Evolutionary conservation across 2,797 vertebrate species (phyloP), one percentile per base, ranked within the genome.

Genomic region (Macrochelys suwanniensis): DNA sequence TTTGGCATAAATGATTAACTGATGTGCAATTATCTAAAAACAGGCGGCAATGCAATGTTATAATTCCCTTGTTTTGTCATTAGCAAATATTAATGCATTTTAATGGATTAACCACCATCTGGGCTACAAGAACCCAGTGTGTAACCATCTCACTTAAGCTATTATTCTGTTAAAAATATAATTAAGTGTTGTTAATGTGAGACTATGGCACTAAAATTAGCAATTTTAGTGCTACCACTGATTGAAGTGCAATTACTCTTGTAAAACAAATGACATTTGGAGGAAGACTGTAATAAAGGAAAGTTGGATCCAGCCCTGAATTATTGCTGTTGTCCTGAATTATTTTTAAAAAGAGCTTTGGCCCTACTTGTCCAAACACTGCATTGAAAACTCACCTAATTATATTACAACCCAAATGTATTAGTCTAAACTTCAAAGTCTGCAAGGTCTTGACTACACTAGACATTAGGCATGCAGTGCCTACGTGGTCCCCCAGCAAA

Each of bases 31-130:
- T 92, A 89, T 17, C 91, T 68, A 3, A 54, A 80, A 77, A 1
- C 42, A 42, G 54, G 6, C 91, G 15, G 54, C 77, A 15, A 31
- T 26, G 86, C 82, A 50, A 77, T 19, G 53, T 25, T 33, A 11
- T 8, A 54, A 77, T 85, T 85, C 91, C 77, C 87, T 80, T 37
- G 76, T 47, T 92, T 89, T 77, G 78, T 65, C 78, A 23, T 89
- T 82, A 81, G 42, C 65, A 77, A 82, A 77, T 82, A 92, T 85
- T 89, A 82, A 92, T 82, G 78, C 33, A 23, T 54, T 81, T 81
- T 85, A 89, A 81, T 89, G 82, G 86, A 77, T 85, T 81, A 81
- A 54, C 37, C 11, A 82, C 37, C 65, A 76, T 37, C 61, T 49
- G 54, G 86, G 54, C 49, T 61, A 33, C 53, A 77, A 81, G 54